Base-by-base conservation (phyloP, 2,797 vertebrate species). In the Pangasius sanitwongsei region DNA sequence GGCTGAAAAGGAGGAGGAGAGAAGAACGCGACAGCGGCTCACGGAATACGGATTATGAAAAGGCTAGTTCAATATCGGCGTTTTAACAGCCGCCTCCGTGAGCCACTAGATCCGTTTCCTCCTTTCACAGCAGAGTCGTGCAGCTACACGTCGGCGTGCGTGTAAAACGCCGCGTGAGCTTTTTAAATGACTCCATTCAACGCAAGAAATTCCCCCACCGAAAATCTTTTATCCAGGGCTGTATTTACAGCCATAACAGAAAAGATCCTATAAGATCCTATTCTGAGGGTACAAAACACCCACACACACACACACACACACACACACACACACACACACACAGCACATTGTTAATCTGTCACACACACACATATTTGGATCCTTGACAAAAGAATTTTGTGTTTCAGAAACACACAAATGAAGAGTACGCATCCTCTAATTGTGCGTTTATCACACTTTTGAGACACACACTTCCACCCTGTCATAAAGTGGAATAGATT, bases 361-460 rank as follows among this genome's bases (percentile, higher is more conserved):
- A 44, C 59, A 83, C 70, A 83, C 70, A 74, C 72, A 80, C 11
- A 67, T 16, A 65, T 34, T 2, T 15, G 59, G 59, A 81, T 37
- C 44, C 8, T 82, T 5, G 23, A 41, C 75, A 50, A 63, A 86
- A 86, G 28, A 50, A 78, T 87, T 75, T 63, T 37, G 48, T 28
- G 72, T 80, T 80, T 87, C 86, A 53, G 61, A 78, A 78, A 55
- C 75, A 67, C 59, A 87, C 77, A 57, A 87, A 53, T 31, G 37
- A 84, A 81, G 72, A 44, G 18, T 90, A 91, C 72, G 65, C 75
- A 59, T 67, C 41, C 86, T 37, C 85, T 90, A 87, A 88, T 87
- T 85, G 91, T 63, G 28, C 59, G 91, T 88, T 53, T 85, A 88
- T 89, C 85, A 72, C 92, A 92, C 90, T 90, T 94, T 87, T 55